A percentile compares a stretch with the other conserved stretches of the same genome.
These are phyloP conservation scores for Proterorhinus semilunaris DNA, from an alignment of 2,113 vertebrate species.

Conservation along the genomic window DNA sequence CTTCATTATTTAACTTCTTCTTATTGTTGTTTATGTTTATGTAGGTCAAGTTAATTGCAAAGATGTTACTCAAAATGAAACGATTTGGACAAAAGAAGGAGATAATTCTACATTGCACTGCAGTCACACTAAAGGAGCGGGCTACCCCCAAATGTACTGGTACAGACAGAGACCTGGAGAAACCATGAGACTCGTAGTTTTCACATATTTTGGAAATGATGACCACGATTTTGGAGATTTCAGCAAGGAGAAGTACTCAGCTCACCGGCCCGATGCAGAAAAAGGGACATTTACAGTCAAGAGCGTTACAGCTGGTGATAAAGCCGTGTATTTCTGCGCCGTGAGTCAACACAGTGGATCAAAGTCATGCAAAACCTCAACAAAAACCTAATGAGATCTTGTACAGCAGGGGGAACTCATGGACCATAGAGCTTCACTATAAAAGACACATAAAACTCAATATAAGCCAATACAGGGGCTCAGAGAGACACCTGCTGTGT, in stretches of 20 bases:
- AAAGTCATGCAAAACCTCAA: background rate
- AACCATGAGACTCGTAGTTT: slow-evolving; percentile 43
- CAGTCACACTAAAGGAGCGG: background rate
- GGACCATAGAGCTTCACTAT: too few relatives aligned
- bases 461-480: too few relatives aligned
- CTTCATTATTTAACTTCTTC: background rate
- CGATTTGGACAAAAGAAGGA: background rate
- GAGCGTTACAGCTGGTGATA: slow-evolving; percentile 36
- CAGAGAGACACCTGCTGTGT: too few relatives aligned
- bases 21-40: background rate
- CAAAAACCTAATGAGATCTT: background rate
- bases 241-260: background rate
- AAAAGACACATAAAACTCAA: too few relatives aligned
- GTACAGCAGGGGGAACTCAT: background rate
- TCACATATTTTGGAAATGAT: fast-evolving
- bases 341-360: slow-evolving; percentile 28
- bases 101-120: background rate
- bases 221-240: slow-evolving; percentile 9
- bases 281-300: slow-evolving; percentile 44
- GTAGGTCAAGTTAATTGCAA: background rate
- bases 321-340: slow-evolving; percentile 43
- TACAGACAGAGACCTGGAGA: slow-evolving; percentile 55
- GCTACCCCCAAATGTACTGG: slow-evolving; percentile 46
- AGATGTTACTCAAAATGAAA: background rate
- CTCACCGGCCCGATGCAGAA: fast-evolving